Evolutionary conservation across 2,888 invertebrate genomes (phyloP).

Genomic region (Dynastes hyllus): DNA sequence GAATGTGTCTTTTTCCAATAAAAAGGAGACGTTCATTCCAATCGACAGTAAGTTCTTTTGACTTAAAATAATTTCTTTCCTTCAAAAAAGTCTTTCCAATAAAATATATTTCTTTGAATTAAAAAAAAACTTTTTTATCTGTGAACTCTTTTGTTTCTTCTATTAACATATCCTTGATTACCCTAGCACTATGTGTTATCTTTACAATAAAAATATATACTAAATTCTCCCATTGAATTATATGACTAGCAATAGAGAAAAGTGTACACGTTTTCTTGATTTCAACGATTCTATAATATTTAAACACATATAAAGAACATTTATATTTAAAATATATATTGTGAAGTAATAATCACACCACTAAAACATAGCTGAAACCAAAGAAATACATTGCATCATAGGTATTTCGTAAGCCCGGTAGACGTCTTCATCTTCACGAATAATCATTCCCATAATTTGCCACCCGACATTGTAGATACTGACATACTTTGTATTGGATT

Average conservation of each 20-base stretch:
- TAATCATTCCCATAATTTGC: constrained; percentile 35
- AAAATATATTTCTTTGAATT: too few relatives aligned
- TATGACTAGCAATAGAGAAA: neutral
- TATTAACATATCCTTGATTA: too few relatives aligned
- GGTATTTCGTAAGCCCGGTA: constrained; percentile 22
- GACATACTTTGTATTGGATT: constrained; percentile 15
- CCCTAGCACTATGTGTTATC: too few relatives aligned
- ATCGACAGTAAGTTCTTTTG: too few relatives aligned
- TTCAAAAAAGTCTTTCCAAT: too few relatives aligned
- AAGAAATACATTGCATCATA: constrained; percentile 14
- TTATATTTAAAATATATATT: neutral
- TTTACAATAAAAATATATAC: too few relatives aligned
- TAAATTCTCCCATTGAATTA: too few relatives aligned
- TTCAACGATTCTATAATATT: neutral
- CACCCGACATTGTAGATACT: neutral
- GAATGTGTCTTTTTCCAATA: too few relatives aligned
- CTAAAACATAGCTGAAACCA: constrained; percentile 1
- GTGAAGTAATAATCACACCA: neutral
- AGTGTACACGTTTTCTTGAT: neutral
- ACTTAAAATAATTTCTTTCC: too few relatives aligned
- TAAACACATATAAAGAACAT: neutral
- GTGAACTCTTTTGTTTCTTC: too few relatives aligned
- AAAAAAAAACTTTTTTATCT: too few relatives aligned
- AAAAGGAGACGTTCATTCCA: too few relatives aligned
- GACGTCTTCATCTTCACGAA: constrained; percentile 4